Evolutionary conservation across 1,140 invertebrate genomes (phyloP), one percentile per base, ranked within the genome.

Genomic region (Stratiolaelaps scimitus): DNA sequence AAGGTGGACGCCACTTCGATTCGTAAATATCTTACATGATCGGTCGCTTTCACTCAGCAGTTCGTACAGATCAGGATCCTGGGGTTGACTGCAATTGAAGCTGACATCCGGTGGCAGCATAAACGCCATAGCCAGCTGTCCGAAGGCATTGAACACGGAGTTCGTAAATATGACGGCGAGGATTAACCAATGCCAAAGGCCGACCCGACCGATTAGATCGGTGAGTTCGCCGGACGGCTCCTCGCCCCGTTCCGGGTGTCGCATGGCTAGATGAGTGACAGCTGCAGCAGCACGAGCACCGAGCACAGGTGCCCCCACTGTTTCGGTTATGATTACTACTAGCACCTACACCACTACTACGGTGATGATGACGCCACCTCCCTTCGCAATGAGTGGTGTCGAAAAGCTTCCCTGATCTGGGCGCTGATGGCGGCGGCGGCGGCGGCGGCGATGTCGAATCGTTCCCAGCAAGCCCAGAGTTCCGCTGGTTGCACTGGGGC

Each of bases 111-210:
- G 53, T 17, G 53, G 23, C 53, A 60, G 20, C 23, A 60, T 60
- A 10, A 60, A 60, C 34, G 53, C 53, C 53, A 60, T 60, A 34
- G 53, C 53, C 15, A 60, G 53, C 53, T 60, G 53, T 60, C 53
- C 53, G 53, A 2, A 60, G 17, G 53, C 53, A 17, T 60, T 60
- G 23, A 60, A 60, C 26, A 60, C 15, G 17, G 53, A 60, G 53
- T 60, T 60, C 26, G 26, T 34, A 34, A 60, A 60, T 5, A 60
- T 60, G 13, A 26, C 53, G 0, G 47, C 47, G 20, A 48, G 28
- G 4, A 48, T 4, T 5, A 48, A 23, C 19, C 5, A 60, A 26
- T 60, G 53, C 23, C 53, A 60, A 23, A 26, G 53, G 17, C 53
- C 53, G 15, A 60, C 53, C 34, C 23, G 13, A 17, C 53, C 23